Evolutionary conservation across 2,888 invertebrate species (phyloP).

Genomic region (Sisyra terminalis): DNA sequence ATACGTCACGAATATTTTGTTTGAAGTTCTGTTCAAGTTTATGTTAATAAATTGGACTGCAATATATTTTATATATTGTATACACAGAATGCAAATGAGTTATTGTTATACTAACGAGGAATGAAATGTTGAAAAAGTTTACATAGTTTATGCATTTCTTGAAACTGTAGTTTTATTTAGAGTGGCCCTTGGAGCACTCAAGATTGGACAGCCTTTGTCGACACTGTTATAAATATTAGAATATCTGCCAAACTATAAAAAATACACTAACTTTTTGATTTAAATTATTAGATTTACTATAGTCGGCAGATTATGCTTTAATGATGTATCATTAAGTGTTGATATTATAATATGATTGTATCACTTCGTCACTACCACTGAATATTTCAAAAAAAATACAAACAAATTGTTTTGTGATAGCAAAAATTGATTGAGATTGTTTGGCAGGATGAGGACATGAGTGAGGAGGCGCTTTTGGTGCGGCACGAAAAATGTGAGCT

Average conservation of each 20-base stretch:
- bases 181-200: too few species aligned
- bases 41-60: too few species aligned
- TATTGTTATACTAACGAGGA: too few species aligned
- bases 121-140: too few species aligned
- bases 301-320: background rate
- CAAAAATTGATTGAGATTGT: conserved; percentile 8
- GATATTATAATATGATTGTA: background rate
- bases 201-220: too few species aligned
- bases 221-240: too few species aligned
- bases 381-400: background rate
- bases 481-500: conserved; percentile 66
- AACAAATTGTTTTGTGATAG: background rate
- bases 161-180: too few species aligned
- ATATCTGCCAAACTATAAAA: background rate
- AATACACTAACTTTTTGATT: background rate
- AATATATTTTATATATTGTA: too few species aligned
- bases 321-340: background rate
- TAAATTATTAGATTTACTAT: background rate
- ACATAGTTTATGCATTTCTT: too few species aligned
- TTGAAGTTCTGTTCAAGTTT: too few species aligned
- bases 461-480: conserved; percentile 49
- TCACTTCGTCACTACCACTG: conserved; percentile 5
- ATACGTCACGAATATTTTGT: too few species aligned
- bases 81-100: too few species aligned
- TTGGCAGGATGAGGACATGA: conserved; percentile 53